Percentiles rank a stretch among this genome's conserved stretches.
These are phyloP conservation scores for Galbula dea DNA, from an alignment of 2,113 vertebrate species.

Conservation along the genomic window DNA sequence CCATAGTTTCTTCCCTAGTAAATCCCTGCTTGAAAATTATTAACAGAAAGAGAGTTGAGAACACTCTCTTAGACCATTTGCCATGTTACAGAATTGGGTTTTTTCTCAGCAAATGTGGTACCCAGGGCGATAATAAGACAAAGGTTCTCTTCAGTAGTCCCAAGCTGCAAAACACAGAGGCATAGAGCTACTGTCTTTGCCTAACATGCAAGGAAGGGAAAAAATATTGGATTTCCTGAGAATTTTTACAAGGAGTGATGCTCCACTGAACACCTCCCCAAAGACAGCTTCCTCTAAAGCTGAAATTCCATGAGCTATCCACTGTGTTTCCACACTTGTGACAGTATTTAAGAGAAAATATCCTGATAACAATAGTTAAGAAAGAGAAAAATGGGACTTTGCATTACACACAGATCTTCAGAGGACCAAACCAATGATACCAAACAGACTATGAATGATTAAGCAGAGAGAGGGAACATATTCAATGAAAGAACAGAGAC, in stretches of 20 bases:
- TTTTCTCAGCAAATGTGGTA: neutral
- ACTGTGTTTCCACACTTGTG: neutral
- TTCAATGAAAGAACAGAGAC: neutral
- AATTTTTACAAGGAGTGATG: neutral
- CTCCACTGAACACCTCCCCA: neutral
- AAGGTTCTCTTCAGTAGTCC: neutral
- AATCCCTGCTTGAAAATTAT: neutral
- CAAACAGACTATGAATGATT: neutral
- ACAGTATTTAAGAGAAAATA: neutral
- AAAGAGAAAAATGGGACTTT: neutral
- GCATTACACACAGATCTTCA: neutral
- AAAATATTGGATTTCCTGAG: neutral
- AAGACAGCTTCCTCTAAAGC: neutral
- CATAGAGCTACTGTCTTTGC: neutral
- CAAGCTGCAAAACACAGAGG: neutral
- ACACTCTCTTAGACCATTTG: neutral
- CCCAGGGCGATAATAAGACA: neutral
- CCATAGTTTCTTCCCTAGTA: neutral
- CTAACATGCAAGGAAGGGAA: neutral
- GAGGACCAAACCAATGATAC: neutral
- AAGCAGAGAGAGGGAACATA: neutral
- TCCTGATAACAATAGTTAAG: neutral
- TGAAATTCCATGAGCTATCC: neutral
- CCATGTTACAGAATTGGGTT: no score
- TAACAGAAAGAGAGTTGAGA: neutral